Conservation (phyloP, 2,113 vertebrate species). For the Chamaetylas fuelleborni region DNA sequence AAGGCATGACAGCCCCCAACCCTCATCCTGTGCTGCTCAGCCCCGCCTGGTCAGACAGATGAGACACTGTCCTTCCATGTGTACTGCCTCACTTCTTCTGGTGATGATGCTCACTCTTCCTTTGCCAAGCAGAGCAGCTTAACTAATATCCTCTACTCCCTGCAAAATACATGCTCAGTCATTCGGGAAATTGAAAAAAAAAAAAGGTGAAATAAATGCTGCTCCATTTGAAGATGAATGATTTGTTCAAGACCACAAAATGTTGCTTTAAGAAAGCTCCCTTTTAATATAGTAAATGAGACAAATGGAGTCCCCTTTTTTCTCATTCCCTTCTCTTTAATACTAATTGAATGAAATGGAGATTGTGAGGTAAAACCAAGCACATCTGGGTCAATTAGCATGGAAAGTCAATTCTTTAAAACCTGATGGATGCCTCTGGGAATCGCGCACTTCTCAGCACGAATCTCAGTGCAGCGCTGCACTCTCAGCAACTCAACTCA, state of each 20-base stretch:
- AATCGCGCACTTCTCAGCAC: slow-evolving; percentile 51
- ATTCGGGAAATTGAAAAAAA: neutral
- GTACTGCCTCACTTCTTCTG: neutral
- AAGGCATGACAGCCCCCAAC: neutral
- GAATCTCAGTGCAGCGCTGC: slow-evolving; percentile 4
- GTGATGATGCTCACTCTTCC: neutral
- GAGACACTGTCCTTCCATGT: neutral
- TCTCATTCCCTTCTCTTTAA: slow-evolving; percentile 34
- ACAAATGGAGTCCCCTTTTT: slow-evolving; percentile 6
- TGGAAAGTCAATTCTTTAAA: slow-evolving; percentile 65
- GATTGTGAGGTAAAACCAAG: slow-evolving; percentile 49
- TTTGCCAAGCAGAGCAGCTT: neutral
- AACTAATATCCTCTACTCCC: neutral
- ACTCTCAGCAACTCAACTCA: slow-evolving; percentile 58
- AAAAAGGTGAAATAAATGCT: neutral
- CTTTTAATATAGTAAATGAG: slow-evolving; percentile 9
- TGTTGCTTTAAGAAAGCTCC: slow-evolving; percentile 15
- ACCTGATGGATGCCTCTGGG: slow-evolving; percentile 63
- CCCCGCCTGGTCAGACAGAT: neutral
- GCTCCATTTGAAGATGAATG: neutral
- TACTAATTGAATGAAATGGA: slow-evolving; percentile 35
- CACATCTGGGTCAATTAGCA: slow-evolving; percentile 68
- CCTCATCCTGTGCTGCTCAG: neutral
- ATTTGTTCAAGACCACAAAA: slow-evolving; percentile 19
- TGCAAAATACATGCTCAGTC: neutral